Base-by-base conservation (phyloP, 1,140 invertebrate species). In the Orius laevigatus region DNA sequence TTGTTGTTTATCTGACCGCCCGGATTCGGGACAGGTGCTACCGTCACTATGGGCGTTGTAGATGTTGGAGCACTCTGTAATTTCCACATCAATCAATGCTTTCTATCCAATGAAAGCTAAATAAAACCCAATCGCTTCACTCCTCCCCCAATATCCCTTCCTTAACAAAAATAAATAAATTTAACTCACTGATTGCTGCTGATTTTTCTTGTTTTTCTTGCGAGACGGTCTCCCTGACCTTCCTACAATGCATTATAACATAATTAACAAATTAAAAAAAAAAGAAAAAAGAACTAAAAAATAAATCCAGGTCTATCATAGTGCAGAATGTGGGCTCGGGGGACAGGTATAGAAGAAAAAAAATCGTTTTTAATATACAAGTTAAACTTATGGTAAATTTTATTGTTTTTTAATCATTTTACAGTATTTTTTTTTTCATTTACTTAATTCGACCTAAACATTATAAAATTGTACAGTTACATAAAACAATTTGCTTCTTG, bases 151-250 rank as follows among this genome's bases (percentile, higher is more conserved):
- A 10, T 5, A 11, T 19, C 48, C 12, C 4, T 36, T 32, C 41
- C 16, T 40, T 3, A 2, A 36, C 32, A 33, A 32, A 9, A 5
- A 14, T 10, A 31, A 19, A 43, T n/a, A n/a, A n/a, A n/a, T 38
- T 49, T 44, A 25, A 25, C 25, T 25, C 25, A 8, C 25, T 25
- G 25, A 3, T 8, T 25, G 41, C 31, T 49, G 49, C 20, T 51
- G 44, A 34, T 55, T 53, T 55, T 66, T 66, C 60, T 67, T 67
- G 18, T 45, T 59, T 58, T 66, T 67, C 59, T 66, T 68, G 56
- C 65, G 64, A 5, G 60, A 51, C 25, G 63, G 63, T 46, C 60
- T 50, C 42, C 55, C 60, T 39, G 50, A 46, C 38, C 56, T 56
- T 57, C 62, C 64, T 66, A 62, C 53, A 64, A 63, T 42, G 48